Conservation (phyloP, 2,113 vertebrate species). For the Entomyzon cyanotis region DNA sequence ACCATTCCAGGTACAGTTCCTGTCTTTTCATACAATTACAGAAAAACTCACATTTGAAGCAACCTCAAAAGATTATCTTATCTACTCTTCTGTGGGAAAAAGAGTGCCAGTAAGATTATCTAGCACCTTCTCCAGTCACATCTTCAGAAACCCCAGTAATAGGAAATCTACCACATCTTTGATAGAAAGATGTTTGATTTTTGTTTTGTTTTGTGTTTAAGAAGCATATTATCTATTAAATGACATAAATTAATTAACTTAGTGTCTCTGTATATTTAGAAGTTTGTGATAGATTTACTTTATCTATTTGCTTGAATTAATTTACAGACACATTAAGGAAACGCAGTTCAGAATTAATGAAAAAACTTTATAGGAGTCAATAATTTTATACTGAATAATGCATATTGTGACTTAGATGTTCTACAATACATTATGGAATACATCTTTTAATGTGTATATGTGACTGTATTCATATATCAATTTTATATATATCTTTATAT, state of each 20-base stretch:
- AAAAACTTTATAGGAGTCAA: not conserved
- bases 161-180: not conserved
- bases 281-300: not conserved
- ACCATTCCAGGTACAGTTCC: not conserved
- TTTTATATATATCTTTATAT: not conserved
- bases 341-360: not conserved
- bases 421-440: not conserved
- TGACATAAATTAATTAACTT: not conserved
- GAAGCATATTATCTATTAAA: not conserved
- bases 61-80: not conserved
- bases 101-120: not conserved
- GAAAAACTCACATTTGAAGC: not conserved
- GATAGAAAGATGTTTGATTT: not conserved
- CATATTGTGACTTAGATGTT: not conserved
- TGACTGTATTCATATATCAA: not conserved
- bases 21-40: not conserved
- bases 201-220: not conserved
- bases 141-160: not conserved
- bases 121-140: not conserved
- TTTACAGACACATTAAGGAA: not conserved
- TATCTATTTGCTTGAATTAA: not conserved
- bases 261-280: not conserved
- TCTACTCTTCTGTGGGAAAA: not conserved
- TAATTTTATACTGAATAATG: not conserved
- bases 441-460: not conserved